Percentiles rank a stretch among this genome's conserved stretches.
Conservation (phyloP, 2,797 vertebrate genomes). For the Scolopax bukidnonensis region DNA sequence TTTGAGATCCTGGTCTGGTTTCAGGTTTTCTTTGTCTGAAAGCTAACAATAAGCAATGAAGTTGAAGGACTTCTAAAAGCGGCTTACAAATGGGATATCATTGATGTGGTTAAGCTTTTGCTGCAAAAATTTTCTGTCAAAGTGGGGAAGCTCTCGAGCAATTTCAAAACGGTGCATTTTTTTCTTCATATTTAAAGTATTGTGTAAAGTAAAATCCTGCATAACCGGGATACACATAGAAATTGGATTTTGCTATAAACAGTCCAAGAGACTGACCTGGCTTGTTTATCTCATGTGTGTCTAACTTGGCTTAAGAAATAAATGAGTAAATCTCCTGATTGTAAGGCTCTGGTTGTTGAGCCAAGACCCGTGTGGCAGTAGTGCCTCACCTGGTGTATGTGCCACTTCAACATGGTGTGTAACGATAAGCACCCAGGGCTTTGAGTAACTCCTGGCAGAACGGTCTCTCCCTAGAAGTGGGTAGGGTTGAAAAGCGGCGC, state of each 20-base stretch:
- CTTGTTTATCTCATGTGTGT: not conserved
- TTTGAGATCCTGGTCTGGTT: conserved; percentile 72
- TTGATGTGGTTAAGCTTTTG: conserved; percentile 22
- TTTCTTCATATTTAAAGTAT: not conserved
- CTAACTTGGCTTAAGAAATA: not conserved
- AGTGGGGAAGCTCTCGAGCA: conserved; percentile 25
- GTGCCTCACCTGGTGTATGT: not conserved
- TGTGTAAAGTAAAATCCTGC: not conserved
- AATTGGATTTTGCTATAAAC: not conserved
- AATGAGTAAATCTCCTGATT: not conserved
- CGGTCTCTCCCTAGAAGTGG: not conserved
- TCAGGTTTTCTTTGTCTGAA: conserved; percentile 68
- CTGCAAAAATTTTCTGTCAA: not conserved
- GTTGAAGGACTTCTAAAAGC: conserved; percentile 34
- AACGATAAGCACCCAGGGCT: not conserved
- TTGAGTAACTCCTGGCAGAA: conserved; percentile 14
- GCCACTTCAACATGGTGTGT: not conserved
- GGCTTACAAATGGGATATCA: not conserved
- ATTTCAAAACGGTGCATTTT: not conserved
- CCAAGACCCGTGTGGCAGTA: not conserved
- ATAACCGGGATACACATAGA: not conserved
- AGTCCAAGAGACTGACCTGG: not conserved
- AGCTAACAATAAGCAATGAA: conserved; percentile 42
- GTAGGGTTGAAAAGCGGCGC: not conserved
- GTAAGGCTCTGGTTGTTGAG: conserved; percentile 5